Evolutionary conservation across 1,140 invertebrate genomes (phyloP), one percentile per base, ranked within the genome.

Genomic region (Camponotus vicinus): DNA sequence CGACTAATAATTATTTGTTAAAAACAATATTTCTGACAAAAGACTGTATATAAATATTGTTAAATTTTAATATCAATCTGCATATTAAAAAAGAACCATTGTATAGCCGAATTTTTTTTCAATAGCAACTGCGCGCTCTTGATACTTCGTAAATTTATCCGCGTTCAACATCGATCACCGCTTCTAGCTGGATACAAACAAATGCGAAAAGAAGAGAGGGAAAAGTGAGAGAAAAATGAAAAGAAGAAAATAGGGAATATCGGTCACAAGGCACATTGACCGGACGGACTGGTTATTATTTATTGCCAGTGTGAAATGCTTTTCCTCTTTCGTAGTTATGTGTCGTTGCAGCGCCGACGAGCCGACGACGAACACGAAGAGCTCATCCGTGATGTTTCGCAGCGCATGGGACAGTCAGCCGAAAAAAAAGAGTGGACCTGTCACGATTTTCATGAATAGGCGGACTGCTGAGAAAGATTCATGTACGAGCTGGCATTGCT

Each of bases 381-480:
- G 88, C 85, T 88, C 89, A 87, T 83, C 83, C 89, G 82, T 90
- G 77, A 90, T 89, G 86, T 76, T 88, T 90, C 86, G 83, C 67
- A 90, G 80, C 77, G 71, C 55, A 18, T 59, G 70, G 45, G 40
- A 59, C 79, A 85, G 55, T 55, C 49, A 27, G 57, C 6, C 57
- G 32, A 80, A 86, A 88, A 88, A 85, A 57, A 32, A 79, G 67
- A 37, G 42, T 37, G 13, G 79, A 90, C 76, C 79, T 86, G 66
- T 85, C 86, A 85, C 80, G 89, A 85, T 89, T 88, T 87, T 88
- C 71, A 83, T 90, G 89, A 90, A 90, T 90, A 89, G 85, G 83
- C 57, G 79, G 34, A 63, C 64, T 87, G 73, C 70, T 80, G 79
- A 63, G 64, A 86, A 87, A 89, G 89, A 90, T 90, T 90, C 86